A percentile compares a stretch with the other conserved stretches of the same genome.
phyloP scores from a whole-genome alignment of 2,888 invertebrate genomes.

The Nephrotoma guestfalica region DNA sequence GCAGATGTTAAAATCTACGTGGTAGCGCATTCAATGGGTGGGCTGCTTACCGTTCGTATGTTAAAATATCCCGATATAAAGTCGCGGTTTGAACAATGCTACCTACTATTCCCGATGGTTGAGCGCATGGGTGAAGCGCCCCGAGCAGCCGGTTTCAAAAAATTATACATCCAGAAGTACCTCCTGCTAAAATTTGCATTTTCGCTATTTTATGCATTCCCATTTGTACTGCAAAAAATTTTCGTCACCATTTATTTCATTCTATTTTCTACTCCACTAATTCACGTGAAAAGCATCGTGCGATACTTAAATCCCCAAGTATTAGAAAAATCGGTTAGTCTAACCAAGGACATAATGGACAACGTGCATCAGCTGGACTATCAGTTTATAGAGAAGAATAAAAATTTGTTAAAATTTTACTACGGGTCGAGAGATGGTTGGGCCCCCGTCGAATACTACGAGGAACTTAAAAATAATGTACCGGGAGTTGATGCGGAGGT shows the following conservation, averaged over 20 bases:
- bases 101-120: conserved; percentile 68
- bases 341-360: conserved; percentile 60
- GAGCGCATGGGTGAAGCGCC: conserved; percentile 56
- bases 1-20: conserved; percentile 50
- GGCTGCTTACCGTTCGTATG: conserved; percentile 56
- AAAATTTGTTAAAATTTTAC: conserved; percentile 50
- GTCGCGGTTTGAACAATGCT: conserved; percentile 37
- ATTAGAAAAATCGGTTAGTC: conserved; percentile 41
- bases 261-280: conserved; percentile 19
- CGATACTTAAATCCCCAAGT: conserved; percentile 40
- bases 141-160: conserved; percentile 47
- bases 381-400: conserved; percentile 37
- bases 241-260: background rate
- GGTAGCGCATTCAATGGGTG: conserved; percentile 74
- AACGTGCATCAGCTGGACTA: conserved; percentile 45
- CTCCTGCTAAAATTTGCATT: conserved; percentile 35
- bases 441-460: conserved; percentile 53
- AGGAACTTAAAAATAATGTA: conserved; percentile 40
- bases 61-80: conserved; percentile 39
- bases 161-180: background rate
- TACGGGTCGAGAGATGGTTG: conserved; percentile 61
- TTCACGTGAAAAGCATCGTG: conserved; percentile 31
- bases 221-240: background rate
- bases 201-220: conserved; percentile 33
- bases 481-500: conserved; percentile 41